A percentile compares a stretch with the other conserved stretches of the same genome.
phyloP scores from a whole-genome alignment of 2,797 vertebrate species.

The Mycteria americana region DNA sequence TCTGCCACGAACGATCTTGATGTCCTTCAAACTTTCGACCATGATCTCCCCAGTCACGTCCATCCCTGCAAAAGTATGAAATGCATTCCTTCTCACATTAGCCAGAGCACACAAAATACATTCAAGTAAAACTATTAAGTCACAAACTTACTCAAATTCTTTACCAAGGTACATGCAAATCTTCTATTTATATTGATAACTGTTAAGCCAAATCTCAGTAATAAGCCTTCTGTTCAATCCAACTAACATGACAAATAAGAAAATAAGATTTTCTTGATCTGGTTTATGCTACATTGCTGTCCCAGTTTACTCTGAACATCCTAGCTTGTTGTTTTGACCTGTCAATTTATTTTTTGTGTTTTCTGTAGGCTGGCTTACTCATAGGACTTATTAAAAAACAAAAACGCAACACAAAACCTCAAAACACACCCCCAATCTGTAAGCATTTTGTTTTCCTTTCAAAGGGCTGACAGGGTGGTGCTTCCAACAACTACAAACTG shows the following conservation, averaged over 20 bases:
- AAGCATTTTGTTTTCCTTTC: neutral
- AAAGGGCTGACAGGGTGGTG: neutral
- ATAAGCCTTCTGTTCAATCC: neutral
- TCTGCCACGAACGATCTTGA: constrained; percentile 73
- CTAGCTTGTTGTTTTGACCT: neutral
- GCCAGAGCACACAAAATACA: neutral
- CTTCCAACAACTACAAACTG: neutral
- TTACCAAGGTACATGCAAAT: neutral
- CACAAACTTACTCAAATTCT: neutral
- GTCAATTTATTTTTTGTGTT: neutral
- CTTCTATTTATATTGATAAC: neutral
- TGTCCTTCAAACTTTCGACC: constrained; percentile 88
- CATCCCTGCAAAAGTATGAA: constrained; percentile 73
- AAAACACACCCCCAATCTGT: neutral
- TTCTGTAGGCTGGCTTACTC: neutral
- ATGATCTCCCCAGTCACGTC: constrained; percentile 90
- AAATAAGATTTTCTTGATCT: neutral
- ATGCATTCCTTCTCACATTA: neutral
- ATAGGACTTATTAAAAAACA: neutral
- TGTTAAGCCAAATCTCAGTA: neutral
- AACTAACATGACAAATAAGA: neutral
- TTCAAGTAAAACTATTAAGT: neutral
- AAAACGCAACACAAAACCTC: neutral
- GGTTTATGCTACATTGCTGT: neutral
- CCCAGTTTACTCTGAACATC: neutral